A percentile compares a stretch with the other conserved stretches of the same genome.
phyloP scores from a whole-genome alignment of 2,113 vertebrate species.

The Stigmatopora argus region DNA sequence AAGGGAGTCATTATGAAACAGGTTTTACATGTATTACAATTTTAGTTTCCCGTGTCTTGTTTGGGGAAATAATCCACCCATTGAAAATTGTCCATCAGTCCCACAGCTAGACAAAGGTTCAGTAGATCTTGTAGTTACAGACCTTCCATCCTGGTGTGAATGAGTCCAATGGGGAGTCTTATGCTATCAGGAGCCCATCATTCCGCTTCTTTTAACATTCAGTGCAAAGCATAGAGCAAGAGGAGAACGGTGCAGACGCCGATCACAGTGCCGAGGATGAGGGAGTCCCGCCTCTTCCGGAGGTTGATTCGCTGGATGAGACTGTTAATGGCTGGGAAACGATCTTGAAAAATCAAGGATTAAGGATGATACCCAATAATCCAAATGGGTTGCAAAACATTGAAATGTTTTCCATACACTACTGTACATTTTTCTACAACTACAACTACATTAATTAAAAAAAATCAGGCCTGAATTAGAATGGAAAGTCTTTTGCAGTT shows the following conservation, averaged over 20 bases:
- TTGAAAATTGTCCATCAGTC: constrained; percentile 30
- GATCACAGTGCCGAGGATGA: constrained; percentile 85
- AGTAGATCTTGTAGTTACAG: constrained; percentile 55
- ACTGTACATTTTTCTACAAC: too few species aligned
- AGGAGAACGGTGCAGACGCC: constrained; percentile 91
- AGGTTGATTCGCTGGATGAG: constrained; percentile 96
- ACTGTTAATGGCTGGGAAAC: constrained; percentile 95
- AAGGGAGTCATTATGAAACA: constrained; percentile 36
- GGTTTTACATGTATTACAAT: constrained; percentile 43
- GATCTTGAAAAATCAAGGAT: constrained; percentile 70
- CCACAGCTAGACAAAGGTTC: constrained; percentile 53
- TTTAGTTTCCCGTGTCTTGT: constrained; percentile 56
- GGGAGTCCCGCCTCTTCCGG: constrained; percentile 89
- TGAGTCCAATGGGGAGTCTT: constrained; percentile 26
- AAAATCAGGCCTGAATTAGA: too few species aligned
- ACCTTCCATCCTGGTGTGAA: constrained; percentile 38
- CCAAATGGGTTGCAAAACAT: neutral
- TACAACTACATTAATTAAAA: too few species aligned
- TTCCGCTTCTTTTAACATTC: constrained; percentile 44
- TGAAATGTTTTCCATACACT: neutral
- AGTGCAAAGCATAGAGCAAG: constrained; percentile 93
- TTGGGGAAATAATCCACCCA: constrained; percentile 28
- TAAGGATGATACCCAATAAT: constrained; percentile 40
- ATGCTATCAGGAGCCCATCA: constrained; percentile 38
- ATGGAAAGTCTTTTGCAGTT: too few species aligned